Evolutionary conservation across 2,797 vertebrate genomes (phyloP), one percentile per base, ranked within the genome.

Genomic region (Uromys caudimaculatus): DNA sequence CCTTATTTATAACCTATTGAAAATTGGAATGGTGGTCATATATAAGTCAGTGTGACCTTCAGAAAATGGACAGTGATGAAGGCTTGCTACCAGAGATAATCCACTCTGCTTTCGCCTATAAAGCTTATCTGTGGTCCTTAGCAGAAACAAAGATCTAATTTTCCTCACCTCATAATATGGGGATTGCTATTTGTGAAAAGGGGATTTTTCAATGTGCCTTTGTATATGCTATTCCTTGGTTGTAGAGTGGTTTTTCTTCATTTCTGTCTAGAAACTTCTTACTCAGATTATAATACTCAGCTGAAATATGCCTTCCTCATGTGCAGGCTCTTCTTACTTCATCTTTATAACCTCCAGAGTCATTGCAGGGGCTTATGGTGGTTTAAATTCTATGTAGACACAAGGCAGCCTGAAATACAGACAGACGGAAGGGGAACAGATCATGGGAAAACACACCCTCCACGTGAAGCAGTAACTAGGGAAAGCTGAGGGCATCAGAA

Each of bases 101-200:
- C 67, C 16, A n/a, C 6, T 11, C 12, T 6, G 35, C 62, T 41
- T 54, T 87, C 29, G 50, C 44, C 23, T 79, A 13, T 23, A 83
- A 60, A 87, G 56, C 50, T 83, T 24, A 85, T 62, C n/a, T 58
- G 12, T 10, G 44, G 16, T 35, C 27, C 50, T 14, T 75, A 50
- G 24, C 29, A 88, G 78, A 93, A 64, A 88, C 73, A 92, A 84
- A 9, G 32, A 95, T 38, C 60, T 52, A 4, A 12, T 90, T 94
- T 75, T 27, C 44, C 47, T 94, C 7, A 35, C 67, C 13, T 75
- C 32, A 73, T 73, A 85, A 67, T 13, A 38, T 14, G 75, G 52
- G 54, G 60, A 89, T 0, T 52, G 52, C 60, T 67, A 60, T 4
- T 87, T 71, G 47, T 56, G 41, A 84, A 82, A 60, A 85, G 2